Conservation (phyloP, 1,140 invertebrate genomes). For the Drosophila busckii region DNA sequence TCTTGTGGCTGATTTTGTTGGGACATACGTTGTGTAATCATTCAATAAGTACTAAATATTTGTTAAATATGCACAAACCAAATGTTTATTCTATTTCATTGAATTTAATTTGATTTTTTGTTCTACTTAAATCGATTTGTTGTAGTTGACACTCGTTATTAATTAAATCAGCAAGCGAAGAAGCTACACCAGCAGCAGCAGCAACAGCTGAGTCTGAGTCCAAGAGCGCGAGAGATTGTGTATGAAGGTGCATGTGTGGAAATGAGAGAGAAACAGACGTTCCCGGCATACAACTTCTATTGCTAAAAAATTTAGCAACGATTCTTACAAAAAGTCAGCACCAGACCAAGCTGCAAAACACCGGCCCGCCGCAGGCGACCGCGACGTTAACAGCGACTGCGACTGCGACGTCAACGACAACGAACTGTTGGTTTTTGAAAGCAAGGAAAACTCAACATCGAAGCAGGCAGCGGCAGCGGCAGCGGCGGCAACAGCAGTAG, state of each 20-base stretch:
- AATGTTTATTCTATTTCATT: constrained; percentile 62
- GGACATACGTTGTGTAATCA: constrained; percentile 41
- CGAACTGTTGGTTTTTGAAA: constrained; percentile 69
- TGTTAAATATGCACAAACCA: too few relatives aligned
- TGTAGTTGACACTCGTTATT: constrained; percentile 76
- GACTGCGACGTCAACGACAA: constrained; percentile 13
- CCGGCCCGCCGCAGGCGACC: constrained; percentile 26
- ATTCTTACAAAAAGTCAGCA: constrained; percentile 24
- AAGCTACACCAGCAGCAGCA: constrained; percentile 18
- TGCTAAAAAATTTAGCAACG: constrained; percentile 26
- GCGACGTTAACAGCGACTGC: constrained; percentile 5
- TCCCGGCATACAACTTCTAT: constrained; percentile 41
- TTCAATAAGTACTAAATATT: constrained; percentile 31
- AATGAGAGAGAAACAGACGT: constrained; percentile 25
- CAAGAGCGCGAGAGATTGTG: constrained; percentile 11
- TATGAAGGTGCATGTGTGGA: too few relatives aligned
- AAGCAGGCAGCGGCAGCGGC: constrained; percentile 12
- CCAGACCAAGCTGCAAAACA: constrained; percentile 36
- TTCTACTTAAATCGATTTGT: constrained; percentile 65
- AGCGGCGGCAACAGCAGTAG: constrained; percentile 3
- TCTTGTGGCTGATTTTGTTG: constrained; percentile 28
- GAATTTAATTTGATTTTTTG: constrained; percentile 40
- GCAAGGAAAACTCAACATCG: constrained; percentile 44
- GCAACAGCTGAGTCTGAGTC: constrained; percentile 24
- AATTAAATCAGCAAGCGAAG: constrained; percentile 62